Base-by-base conservation (phyloP, 2,797 vertebrate species). In the Loriculus beryllinus region DNA sequence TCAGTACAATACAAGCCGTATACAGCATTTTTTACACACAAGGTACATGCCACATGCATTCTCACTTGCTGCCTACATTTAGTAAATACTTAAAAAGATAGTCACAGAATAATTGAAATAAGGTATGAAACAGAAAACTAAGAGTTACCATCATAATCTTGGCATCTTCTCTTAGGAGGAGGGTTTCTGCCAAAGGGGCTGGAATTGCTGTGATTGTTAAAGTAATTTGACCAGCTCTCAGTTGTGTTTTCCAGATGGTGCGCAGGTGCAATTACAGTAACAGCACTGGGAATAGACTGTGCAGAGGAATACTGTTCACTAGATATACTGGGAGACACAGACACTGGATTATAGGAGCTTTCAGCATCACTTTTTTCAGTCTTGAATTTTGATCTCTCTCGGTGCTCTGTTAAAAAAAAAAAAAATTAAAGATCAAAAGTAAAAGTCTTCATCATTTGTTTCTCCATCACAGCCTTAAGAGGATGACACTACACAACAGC, bases 211-310 rank as follows among this genome's bases (percentile, higher is more conserved):
- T 98, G 99, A 95, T 98, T 98, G 96, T 98, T 98, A 62, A 98
- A 99, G 98, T 97, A 99, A 97, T 98, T 98, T 37, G 99, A 99
- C 99, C 99, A 99, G 98, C 98, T 99, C 98, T 99, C 99, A 7
- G 99, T 99, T 67, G 99, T 99, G 98, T 98, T 99, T 93, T 99
- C 99, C 7, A 99, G 99, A 93, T 99, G 98, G 98, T 99, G 99
- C 16, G 99, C 99, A 67, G 98, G 98, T 81, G 99, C 99, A 28
- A 98, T 98, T 78, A 98, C 97, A 69, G 99, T 98, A 76, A 98
- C 98, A 28, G 98, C 98, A 82, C 98, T 99, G 33, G 99, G 97
- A 97, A 98, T 97, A 84, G 98, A 98, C 21, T 98, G 97, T 28
- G 98, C 98, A 28, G 98, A 98, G 35, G 98, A 98, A 95, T 98